Evolutionary conservation across 1,140 invertebrate genomes (phyloP), one percentile per base, ranked within the genome.

Genomic region (Homarus americanus): DNA sequence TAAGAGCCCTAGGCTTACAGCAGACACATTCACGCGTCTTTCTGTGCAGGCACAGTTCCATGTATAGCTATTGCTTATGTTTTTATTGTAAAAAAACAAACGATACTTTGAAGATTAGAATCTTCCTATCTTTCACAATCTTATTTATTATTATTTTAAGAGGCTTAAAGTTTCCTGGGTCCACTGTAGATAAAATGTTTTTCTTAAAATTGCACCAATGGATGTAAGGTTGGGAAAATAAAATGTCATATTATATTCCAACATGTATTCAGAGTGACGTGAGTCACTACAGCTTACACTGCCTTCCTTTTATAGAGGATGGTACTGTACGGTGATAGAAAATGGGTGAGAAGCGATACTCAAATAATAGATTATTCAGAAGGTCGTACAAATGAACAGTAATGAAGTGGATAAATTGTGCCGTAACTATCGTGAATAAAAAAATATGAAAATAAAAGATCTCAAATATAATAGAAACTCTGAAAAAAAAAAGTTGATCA

Each of bases 271-370:
- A 66, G 85, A 69, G 87, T 83, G 80, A 90, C 82, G 58, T 76
- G 28, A 76, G 87, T 90, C 87, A 90, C 87, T 76, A 82, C 87
- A 90, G 58, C 69, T 90, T 90, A 90, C 87, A 90, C 80, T 82
- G 87, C 80, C 80, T 84, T 80, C 80, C 87, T 84, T 80, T 90
- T 84, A 90, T 38, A 75, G 66, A 90, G 87, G 87, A 82, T 84
- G 80, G 87, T 90, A 44, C 69, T 69, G 44, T 90, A 44, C 69
- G 80, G 44, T 90, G 80, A 90, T 90, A 76, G 34, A 82, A 83
- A 83, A 83, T 82, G 87, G 69, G 82, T 76, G 72, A 75, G 49
- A 44, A 53, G 72, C 49, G 24, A 69, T 69, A 69, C 53, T 63
- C 32, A 69, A 53, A 41, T 80, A 44, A 40, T 66, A 83, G 49